Evolutionary conservation across 2,113 vertebrate genomes (phyloP).

Genomic region (Alexandromys fortis): DNA sequence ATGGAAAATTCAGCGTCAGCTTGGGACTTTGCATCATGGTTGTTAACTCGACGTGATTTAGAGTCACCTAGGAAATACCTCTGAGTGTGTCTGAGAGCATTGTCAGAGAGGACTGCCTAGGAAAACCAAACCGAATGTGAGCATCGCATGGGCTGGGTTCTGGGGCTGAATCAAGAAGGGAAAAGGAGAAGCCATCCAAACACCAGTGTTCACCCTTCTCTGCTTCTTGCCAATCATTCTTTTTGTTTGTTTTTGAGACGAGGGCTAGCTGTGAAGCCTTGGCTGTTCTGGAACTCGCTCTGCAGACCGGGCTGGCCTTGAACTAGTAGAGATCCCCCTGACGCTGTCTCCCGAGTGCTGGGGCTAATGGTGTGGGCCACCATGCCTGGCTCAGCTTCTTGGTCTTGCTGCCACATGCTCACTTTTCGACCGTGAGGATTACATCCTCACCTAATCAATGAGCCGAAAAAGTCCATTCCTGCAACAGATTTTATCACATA

Average conservation of each 20-base stretch:
- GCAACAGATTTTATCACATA: neutral
- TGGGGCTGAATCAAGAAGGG: neutral
- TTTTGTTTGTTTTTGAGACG: neutral
- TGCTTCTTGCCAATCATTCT: neutral
- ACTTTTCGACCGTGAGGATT: neutral
- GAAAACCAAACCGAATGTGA: neutral
- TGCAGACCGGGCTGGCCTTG: neutral
- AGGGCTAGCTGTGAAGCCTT: neutral
- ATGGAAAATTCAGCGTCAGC: neutral
- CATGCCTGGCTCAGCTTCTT: neutral
- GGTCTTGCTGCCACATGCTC: neutral
- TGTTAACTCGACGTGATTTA: neutral
- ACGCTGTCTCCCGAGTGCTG: neutral
- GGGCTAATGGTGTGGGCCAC: neutral
- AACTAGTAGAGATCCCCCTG: neutral
- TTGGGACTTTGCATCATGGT: too few relatives aligned
- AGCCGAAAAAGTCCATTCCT: neutral
- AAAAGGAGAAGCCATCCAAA: neutral
- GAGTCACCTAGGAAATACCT: neutral
- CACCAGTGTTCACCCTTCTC: neutral
- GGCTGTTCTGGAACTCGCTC: neutral
- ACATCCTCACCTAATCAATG: neutral
- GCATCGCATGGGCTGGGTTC: neutral
- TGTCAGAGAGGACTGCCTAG: neutral
- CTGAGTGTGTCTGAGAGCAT: neutral